A percentile compares a stretch with the other conserved stretches of the same genome.
These are phyloP conservation scores for Platichthys flesus DNA, from an alignment of 2,113 vertebrate species.

Conservation along the genomic window DNA sequence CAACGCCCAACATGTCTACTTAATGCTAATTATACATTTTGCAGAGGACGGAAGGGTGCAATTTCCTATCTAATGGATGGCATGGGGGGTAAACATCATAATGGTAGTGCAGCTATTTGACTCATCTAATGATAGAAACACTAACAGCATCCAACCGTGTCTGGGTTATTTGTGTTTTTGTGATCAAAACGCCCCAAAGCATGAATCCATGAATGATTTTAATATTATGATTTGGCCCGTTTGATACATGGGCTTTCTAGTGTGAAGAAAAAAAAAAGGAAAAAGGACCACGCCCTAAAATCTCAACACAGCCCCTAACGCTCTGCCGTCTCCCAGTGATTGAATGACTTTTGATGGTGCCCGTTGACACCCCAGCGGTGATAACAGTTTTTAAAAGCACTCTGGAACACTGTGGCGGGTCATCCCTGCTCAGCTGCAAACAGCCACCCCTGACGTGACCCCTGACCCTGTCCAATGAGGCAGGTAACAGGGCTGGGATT, in stretches of 20 bases:
- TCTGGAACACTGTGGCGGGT: slow-evolving; percentile 26
- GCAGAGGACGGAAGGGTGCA: slow-evolving; percentile 28
- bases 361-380: slow-evolving; percentile 49
- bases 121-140: slow-evolving; percentile 41
- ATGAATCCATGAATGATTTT: slow-evolving; percentile 63
- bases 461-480: slow-evolving; percentile 75
- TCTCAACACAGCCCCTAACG: background rate
- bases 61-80: slow-evolving; percentile 57
- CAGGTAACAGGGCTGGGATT: slow-evolving; percentile 79
- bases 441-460: slow-evolving; percentile 50
- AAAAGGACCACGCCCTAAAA: slow-evolving; percentile 33
- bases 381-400: slow-evolving; percentile 76
- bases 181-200: slow-evolving; percentile 54
- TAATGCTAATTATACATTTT: slow-evolving; percentile 67
- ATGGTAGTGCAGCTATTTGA: slow-evolving; percentile 32
- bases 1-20: slow-evolving; percentile 56
- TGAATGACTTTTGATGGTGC: slow-evolving; percentile 44
- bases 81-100: slow-evolving; percentile 14
- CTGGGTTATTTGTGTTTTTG: slow-evolving; percentile 46
- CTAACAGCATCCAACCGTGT: slow-evolving; percentile 3
- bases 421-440: slow-evolving; percentile 55
- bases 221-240: slow-evolving; percentile 43
- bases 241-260: slow-evolving; percentile 35
- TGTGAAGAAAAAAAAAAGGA: background rate
- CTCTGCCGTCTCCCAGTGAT: slow-evolving; percentile 19